Base-by-base conservation (phyloP, 2,888 invertebrate species). In the Drymonia ruficornis region DNA sequence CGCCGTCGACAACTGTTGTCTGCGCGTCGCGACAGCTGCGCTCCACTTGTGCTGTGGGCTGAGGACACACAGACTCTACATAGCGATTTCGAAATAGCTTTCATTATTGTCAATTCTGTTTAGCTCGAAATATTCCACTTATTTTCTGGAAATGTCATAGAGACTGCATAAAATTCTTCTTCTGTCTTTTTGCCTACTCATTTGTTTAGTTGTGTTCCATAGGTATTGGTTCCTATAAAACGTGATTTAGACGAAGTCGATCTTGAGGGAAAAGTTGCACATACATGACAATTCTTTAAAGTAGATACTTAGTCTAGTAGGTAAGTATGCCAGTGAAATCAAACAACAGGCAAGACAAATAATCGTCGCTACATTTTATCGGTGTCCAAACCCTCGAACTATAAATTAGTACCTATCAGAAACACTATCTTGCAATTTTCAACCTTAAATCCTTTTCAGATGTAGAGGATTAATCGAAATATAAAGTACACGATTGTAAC, bases 1-100 rank as follows among this genome's bases (percentile, higher is more conserved):
- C 86, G 83, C 80, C 81, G 84, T 67, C 78, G 84, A 86, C 91
- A 90, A 90, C 89, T 91, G 91, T 87, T 89, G 91, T 91, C 91
- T 89, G 83, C 84, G 80, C 78, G 87, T 89, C 87, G 64, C 80
- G 86, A 86, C 91, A 92, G 91, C 91, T 92, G 91, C 84, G 88
- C 71, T 83, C 86, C 79, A 87, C 83, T 89, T 86, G 87, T 72
- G 76, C 54, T 50, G 57, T 56, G 63, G 60, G 66, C 61, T 47
- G 52, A 45, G 62, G 63, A 58, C 71, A 48, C 49, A 71, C 61
- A 68, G 58, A 62, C 65, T 62, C 69, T 57, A 61, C 50, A 53
- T 50, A 55, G 64, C 65, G 65, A 55, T 65, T 65, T n/a, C n/a
- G 23, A 23, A 11, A 4, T 31, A 31, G 31, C 31, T 31, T 31